Conservation (phyloP, 2,888 invertebrate genomes). For the Neoascia interrupta region DNA sequence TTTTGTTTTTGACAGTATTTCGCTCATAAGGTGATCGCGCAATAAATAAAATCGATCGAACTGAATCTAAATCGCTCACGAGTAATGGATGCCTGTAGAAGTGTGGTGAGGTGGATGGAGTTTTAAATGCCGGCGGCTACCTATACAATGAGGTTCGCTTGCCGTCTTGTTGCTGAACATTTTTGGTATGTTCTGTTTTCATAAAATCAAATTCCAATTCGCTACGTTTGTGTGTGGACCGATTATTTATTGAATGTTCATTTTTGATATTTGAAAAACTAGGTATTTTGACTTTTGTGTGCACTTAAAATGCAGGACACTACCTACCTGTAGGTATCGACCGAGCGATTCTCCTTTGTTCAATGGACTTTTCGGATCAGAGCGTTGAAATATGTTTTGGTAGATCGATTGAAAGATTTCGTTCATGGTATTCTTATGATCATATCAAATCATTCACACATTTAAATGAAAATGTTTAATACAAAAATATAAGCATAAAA, state of each 20-base stretch:
- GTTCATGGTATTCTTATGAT: too few relatives aligned
- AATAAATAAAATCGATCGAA: slow-evolving; percentile 64
- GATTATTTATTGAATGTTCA: slow-evolving; percentile 69
- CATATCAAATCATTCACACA: too few relatives aligned
- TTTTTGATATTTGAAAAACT: slow-evolving; percentile 63
- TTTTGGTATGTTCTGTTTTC: slow-evolving; percentile 67
- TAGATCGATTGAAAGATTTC: too few relatives aligned
- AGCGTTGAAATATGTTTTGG: too few relatives aligned
- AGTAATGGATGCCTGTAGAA: slow-evolving; percentile 31
- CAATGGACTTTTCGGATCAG: too few relatives aligned
- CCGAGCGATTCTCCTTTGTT: slow-evolving; percentile 37
- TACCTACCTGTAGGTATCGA: too few relatives aligned
- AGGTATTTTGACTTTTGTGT: slow-evolving; percentile 45
- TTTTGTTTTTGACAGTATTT: slow-evolving; percentile 34
- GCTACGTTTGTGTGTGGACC: slow-evolving; percentile 49
- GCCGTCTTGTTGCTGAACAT: slow-evolving; percentile 40
- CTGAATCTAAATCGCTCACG: slow-evolving; percentile 22
- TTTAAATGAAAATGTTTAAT: too few relatives aligned
- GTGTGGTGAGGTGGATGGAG: neutral
- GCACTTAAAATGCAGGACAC: slow-evolving; percentile 65
- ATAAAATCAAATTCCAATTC: slow-evolving; percentile 67
- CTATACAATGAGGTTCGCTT: slow-evolving; percentile 42
- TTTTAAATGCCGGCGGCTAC: slow-evolving; percentile 40
- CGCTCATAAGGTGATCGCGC: slow-evolving; percentile 29
- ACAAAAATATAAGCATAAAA: too few relatives aligned